Percentiles rank a stretch among this genome's conserved stretches.
Conservation (phyloP, 1,140 invertebrate species). For the Drosophila orosa region DNA sequence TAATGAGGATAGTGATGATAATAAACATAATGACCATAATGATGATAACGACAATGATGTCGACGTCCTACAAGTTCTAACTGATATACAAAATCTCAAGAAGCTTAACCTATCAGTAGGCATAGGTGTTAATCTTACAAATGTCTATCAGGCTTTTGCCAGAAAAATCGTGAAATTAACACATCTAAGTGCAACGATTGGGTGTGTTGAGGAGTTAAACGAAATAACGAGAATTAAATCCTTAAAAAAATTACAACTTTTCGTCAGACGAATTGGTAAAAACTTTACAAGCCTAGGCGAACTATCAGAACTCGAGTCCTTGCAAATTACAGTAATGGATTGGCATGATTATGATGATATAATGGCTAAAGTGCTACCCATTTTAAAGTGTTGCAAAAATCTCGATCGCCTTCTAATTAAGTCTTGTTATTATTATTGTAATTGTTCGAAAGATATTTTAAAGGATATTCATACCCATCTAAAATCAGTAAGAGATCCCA, state of each 20-base stretch:
- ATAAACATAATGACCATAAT: no score
- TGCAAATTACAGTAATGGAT: background rate
- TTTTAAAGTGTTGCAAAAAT: slow-evolving; percentile 1
- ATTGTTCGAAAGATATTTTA: no score
- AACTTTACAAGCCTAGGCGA: background rate
- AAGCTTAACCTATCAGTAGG: background rate
- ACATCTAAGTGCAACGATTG: background rate
- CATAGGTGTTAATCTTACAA: background rate
- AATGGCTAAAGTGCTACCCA: background rate
- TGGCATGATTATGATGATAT: background rate
- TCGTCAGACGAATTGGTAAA: background rate
- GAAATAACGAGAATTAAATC: slow-evolving; percentile 7
- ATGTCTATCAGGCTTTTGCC: background rate
- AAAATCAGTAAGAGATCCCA: background rate
- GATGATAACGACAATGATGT: no score
- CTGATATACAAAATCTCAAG: background rate
- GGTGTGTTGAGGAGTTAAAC: background rate
- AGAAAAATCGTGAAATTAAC: background rate
- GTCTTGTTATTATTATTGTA: no score
- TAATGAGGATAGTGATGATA: no score
- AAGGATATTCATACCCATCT: background rate
- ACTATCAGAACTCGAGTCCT: background rate
- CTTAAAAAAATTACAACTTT: background rate
- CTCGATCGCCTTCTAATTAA: background rate
- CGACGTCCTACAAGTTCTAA: background rate